These are phyloP conservation scores for Folsomia manolachei DNA, from an alignment of 2,888 invertebrate species.

Conservation along the genomic window DNA sequence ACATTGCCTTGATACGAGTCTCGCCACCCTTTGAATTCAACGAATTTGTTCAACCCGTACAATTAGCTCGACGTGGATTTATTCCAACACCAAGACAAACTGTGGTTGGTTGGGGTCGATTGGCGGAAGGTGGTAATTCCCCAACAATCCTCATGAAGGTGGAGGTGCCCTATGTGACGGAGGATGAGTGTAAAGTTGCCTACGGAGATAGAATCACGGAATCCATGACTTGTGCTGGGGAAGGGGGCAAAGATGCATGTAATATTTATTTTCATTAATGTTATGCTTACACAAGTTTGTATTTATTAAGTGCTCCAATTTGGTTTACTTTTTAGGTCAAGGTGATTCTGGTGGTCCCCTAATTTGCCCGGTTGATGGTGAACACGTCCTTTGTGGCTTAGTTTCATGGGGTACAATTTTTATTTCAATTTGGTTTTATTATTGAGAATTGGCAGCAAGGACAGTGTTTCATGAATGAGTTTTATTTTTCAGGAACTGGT, in stretches of 20 bases:
- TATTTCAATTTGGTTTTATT: neutral
- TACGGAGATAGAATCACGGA: constrained; percentile 22
- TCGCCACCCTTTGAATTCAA: constrained; percentile 20
- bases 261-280: neutral
- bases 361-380: neutral
- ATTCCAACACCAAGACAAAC: neutral
- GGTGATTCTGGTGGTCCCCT: constrained; percentile 11
- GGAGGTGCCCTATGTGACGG: constrained; percentile 17
- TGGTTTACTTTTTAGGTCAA: neutral
- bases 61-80: neutral
- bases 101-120: constrained; percentile 21
- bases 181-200: constrained; percentile 12
- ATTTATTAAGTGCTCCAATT: no score
- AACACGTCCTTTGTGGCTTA: neutral
- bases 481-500: neutral
- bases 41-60: neutral
- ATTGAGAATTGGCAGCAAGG: no score
- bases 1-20: constrained; percentile 19
- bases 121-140: neutral
- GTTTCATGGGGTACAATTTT: neutral
- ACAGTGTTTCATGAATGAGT: neutral
- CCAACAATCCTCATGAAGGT: constrained; percentile 21
- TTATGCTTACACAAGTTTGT: neutral
- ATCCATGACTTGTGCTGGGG: constrained; percentile 34
- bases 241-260: constrained; percentile 27